Percentiles rank a stretch among this genome's conserved stretches.
Conservation (phyloP, 2,797 vertebrate genomes). For the Amblyopsis hoosieri region DNA sequence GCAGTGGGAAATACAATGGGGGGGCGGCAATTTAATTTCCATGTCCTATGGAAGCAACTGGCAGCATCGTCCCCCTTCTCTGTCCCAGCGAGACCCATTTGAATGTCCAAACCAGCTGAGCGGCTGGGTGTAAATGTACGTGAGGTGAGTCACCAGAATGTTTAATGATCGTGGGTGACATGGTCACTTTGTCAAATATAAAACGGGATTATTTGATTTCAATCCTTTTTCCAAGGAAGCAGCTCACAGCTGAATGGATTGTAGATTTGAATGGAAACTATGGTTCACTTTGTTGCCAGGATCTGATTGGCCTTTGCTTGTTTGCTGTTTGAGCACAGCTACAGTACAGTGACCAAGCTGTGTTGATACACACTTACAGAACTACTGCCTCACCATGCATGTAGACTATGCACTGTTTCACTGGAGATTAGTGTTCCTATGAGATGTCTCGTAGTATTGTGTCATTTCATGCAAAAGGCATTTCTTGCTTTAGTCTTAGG, state of each 20-base stretch:
- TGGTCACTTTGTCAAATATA: conserved; percentile 48
- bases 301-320: conserved; percentile 29
- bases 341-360: conserved; percentile 24
- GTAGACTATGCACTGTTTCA: conserved; percentile 2
- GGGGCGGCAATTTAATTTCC: not conserved
- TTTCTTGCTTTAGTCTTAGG: not conserved
- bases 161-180: conserved; percentile 55
- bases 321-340: conserved; percentile 29
- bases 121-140: conserved; percentile 57
- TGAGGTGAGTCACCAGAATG: conserved; percentile 15
- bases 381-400: conserved; percentile 2
- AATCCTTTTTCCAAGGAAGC: not conserved
- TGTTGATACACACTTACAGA: conserved; percentile 24
- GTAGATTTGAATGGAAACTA: not conserved
- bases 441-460: not conserved
- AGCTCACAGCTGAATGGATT: not conserved
- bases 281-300: not conserved
- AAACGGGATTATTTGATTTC: conserved; percentile 42
- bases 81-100: conserved; percentile 55
- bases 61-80: conserved; percentile 17
- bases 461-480: not conserved
- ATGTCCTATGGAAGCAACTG: conserved; percentile 13
- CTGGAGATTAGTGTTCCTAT: not conserved
- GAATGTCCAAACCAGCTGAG: conserved; percentile 73
- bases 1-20: not conserved